Conservation (phyloP, 2,888 invertebrate genomes). For the Lithophane semibrunnea region DNA sequence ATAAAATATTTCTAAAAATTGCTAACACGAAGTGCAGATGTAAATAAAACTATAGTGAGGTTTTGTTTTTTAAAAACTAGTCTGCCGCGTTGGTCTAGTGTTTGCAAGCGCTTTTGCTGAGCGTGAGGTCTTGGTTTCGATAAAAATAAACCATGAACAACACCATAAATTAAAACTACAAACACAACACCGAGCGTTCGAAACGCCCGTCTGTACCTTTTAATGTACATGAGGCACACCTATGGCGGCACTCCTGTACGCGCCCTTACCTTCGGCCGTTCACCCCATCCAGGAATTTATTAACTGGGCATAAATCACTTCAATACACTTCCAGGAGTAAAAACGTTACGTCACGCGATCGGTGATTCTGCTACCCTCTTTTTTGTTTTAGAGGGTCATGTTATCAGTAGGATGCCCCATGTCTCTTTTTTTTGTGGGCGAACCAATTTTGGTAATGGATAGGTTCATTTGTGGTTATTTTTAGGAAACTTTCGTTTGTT, state of each 20-base stretch:
- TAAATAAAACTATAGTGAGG: neutral
- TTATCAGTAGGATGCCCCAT: constrained; percentile 59
- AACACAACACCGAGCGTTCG: constrained; percentile 22
- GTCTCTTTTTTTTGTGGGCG: constrained; percentile 46
- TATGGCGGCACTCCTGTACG: constrained; percentile 74
- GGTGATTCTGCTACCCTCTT: constrained; percentile 74
- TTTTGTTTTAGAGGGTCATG: constrained; percentile 72
- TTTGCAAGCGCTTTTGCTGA: neutral
- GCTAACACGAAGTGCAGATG: neutral
- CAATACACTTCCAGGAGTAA: constrained; percentile 73
- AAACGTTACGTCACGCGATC: constrained; percentile 76
- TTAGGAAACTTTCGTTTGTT: constrained; percentile 17
- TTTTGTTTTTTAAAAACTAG: neutral
- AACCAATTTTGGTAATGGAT: constrained; percentile 63
- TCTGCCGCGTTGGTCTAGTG: neutral
- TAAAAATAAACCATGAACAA: neutral
- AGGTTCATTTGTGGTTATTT: constrained; percentile 47
- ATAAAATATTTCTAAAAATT: neutral
- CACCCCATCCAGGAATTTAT: constrained; percentile 83
- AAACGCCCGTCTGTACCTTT: constrained; percentile 58
- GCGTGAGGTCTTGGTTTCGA: neutral
- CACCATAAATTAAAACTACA: constrained; percentile 3
- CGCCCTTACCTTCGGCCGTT: constrained; percentile 74
- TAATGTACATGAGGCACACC: constrained; percentile 76
- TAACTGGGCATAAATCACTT: constrained; percentile 80